Conservation (phyloP, 2,113 vertebrate species). For the Heteronetta atricapilla region DNA sequence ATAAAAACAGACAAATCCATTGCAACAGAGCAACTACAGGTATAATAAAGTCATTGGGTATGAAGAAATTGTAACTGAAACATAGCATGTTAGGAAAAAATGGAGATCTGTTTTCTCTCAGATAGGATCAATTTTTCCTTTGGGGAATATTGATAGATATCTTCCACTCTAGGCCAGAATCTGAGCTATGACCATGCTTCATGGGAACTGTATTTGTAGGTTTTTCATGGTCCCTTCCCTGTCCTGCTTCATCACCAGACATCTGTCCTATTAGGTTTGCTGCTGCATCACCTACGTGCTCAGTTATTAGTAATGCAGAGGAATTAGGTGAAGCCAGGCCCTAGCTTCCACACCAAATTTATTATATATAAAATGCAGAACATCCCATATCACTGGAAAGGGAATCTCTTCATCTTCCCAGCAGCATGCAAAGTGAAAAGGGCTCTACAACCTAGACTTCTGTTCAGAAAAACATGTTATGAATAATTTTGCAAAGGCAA, state of each 20-base stretch:
- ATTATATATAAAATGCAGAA: not conserved
- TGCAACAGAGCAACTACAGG: not conserved
- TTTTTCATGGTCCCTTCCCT: not conserved
- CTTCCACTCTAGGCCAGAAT: not conserved
- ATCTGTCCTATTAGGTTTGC: not conserved
- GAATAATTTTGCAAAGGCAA: not conserved
- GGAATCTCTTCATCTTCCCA: not conserved
- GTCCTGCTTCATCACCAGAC: not conserved
- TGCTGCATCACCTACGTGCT: not conserved
- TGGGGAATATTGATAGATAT: not conserved
- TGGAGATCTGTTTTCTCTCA: accelerated
- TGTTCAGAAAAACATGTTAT: not conserved
- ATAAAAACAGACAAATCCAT: not conserved
- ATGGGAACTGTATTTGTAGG: not conserved
- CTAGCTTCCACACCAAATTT: not conserved
- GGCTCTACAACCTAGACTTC: not conserved
- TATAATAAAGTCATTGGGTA: not conserved
- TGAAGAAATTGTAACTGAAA: not conserved
- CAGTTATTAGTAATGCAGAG: not conserved
- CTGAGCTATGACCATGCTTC: not conserved
- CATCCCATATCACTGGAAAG: not conserved
- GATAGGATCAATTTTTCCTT: not conserved
- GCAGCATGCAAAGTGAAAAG: not conserved
- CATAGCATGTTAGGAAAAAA: not conserved
- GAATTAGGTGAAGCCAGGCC: not conserved